A percentile compares a stretch with the other conserved stretches of the same genome.
phyloP scores from a whole-genome alignment of 2,113 vertebrate species.

The Lepus timidus region DNA sequence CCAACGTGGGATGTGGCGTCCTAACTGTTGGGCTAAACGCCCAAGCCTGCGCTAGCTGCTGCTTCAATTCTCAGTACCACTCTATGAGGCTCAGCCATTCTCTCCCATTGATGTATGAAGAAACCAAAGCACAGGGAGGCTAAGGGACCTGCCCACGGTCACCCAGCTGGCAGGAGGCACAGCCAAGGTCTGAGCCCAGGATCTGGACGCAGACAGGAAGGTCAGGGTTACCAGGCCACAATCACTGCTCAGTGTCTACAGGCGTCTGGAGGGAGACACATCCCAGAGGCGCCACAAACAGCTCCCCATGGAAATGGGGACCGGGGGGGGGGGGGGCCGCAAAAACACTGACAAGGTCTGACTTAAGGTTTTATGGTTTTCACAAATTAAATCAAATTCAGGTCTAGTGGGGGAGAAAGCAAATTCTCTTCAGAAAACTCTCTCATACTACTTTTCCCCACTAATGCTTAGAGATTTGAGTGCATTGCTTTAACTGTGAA shows the following conservation, averaged over 20 bases:
- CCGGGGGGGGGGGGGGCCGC: neutral
- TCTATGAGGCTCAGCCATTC: neutral
- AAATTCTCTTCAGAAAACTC: neutral
- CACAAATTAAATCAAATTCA: slow-evolving; percentile 10
- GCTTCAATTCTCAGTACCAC: neutral
- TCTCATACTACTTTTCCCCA: neutral
- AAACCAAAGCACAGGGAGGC: neutral
- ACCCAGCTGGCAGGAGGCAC: neutral
- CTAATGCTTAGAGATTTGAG: neutral
- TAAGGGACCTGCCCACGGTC: neutral
- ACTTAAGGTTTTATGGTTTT: neutral
- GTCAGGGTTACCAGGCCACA: neutral
- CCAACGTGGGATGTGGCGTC: no score
- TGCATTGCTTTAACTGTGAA: neutral
- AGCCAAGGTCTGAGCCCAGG: neutral
- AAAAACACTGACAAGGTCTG: neutral
- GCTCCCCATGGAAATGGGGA: neutral
- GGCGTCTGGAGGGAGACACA: neutral
- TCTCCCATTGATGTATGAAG: neutral
- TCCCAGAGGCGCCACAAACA: neutral
- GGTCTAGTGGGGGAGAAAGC: neutral
- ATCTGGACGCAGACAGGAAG: neutral
- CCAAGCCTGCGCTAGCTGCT: neutral
- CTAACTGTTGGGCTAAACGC: neutral
- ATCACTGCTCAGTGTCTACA: neutral